Conservation (phyloP, 2,113 vertebrate species). For the Brienomyrus brachyistius region DNA sequence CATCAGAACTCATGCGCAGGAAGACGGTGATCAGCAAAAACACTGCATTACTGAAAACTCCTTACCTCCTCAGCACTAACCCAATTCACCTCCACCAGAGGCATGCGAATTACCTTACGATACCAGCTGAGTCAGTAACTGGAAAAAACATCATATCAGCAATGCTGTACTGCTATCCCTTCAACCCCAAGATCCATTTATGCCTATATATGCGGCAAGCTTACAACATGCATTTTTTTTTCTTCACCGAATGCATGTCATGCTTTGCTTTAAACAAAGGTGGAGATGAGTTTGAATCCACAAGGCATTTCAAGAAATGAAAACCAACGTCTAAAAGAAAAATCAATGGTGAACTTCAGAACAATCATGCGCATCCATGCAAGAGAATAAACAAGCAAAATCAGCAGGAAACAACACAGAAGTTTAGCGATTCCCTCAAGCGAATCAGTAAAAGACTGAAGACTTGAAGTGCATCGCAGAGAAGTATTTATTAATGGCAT, state of each 20-base stretch:
- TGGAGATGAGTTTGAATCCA: background rate
- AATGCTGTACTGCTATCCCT: background rate
- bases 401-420: background rate
- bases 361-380: background rate
- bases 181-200: background rate
- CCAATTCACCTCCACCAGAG: background rate
- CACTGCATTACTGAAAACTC: background rate
- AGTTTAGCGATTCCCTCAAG: background rate
- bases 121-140: background rate
- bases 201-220: background rate
- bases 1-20: background rate
- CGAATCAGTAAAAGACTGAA: background rate
- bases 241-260: background rate
- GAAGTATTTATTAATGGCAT: background rate
- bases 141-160: background rate
- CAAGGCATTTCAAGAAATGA: background rate
- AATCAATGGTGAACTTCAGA: background rate
- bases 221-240: background rate
- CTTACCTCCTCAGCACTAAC: background rate
- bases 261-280: background rate
- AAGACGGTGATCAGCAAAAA: background rate
- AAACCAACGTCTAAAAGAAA: background rate
- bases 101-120: background rate
- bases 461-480: background rate
- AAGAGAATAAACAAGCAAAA: background rate